These are phyloP conservation scores for Drosophila gaucha DNA, from an alignment of 2,888 invertebrate genomes.

Conservation along the genomic window DNA sequence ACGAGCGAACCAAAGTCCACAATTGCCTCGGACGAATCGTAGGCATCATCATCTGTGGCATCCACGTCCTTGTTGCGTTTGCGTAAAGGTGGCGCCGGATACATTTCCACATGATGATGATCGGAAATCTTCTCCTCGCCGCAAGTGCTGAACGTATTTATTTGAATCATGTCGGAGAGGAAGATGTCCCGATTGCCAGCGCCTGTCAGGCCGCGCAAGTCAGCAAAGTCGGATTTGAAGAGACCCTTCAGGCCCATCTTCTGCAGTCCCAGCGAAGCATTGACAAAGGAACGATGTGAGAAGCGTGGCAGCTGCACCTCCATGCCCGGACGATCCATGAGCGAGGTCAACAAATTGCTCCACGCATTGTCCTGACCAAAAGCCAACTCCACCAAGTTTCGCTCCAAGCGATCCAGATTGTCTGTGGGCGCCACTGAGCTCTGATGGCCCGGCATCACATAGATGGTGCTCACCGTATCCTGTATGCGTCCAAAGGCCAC, in stretches of 20 bases:
- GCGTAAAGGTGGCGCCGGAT: slow-evolving; percentile 89
- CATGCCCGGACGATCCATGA: slow-evolving; percentile 90
- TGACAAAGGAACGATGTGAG: slow-evolving; percentile 92
- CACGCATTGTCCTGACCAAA: slow-evolving; percentile 88
- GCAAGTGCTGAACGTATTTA: slow-evolving; percentile 93
- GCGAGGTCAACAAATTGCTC: slow-evolving; percentile 90
- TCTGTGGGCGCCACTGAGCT: slow-evolving; percentile 92
- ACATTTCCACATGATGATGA: slow-evolving; percentile 92
- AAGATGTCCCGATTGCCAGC: slow-evolving; percentile 90
- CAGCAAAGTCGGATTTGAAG: slow-evolving; percentile 91
- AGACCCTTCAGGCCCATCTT: slow-evolving; percentile 93
- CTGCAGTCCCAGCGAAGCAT: slow-evolving; percentile 91
- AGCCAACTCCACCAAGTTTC: slow-evolving; percentile 88
- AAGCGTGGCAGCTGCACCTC: slow-evolving; percentile 94
- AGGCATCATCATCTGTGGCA: slow-evolving; percentile 69
- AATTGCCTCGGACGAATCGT: slow-evolving; percentile 80
- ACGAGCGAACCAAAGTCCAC: slow-evolving; percentile 82
- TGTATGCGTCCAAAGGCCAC: slow-evolving; percentile 90
- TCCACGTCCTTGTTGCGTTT: slow-evolving; percentile 85
- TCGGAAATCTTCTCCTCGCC: slow-evolving; percentile 90
- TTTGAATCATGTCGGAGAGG: slow-evolving; percentile 93
- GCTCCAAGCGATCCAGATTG: slow-evolving; percentile 90
- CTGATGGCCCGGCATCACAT: slow-evolving; percentile 94
- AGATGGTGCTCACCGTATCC: slow-evolving; percentile 91
- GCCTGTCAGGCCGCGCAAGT: slow-evolving; percentile 93